Conservation (phyloP, 1,140 invertebrate species). For the Leptoteleia sp. region DNA sequence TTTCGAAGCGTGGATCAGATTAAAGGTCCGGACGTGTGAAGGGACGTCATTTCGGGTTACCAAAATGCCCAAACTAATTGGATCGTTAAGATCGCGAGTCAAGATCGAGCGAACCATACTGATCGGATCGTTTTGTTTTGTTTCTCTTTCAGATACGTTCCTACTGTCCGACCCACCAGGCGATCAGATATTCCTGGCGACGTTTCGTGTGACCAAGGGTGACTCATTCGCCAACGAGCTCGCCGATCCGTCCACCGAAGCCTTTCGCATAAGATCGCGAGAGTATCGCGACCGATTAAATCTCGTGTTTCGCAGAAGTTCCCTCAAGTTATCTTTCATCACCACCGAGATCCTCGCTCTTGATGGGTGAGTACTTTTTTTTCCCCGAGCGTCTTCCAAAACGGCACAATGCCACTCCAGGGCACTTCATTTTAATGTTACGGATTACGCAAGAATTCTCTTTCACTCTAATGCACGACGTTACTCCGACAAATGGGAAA, state of each 20-base stretch:
- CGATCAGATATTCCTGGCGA: slow-evolving; percentile 90
- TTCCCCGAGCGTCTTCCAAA: background rate
- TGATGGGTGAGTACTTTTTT: slow-evolving; percentile 85
- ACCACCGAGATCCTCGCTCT: slow-evolving; percentile 87
- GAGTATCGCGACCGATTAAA: slow-evolving; percentile 88
- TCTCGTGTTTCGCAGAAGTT: slow-evolving; percentile 87
- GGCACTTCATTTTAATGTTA: slow-evolving; percentile 15
- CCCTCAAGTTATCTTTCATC: slow-evolving; percentile 85
- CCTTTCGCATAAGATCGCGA: slow-evolving; percentile 85
- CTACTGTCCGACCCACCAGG: slow-evolving; percentile 87
- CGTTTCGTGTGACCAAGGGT: slow-evolving; percentile 86
- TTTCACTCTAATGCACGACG: slow-evolving; percentile 7
- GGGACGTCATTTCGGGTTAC: background rate
- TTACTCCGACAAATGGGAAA: too few relatives aligned
- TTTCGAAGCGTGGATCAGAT: background rate
- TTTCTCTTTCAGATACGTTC: slow-evolving; percentile 87
- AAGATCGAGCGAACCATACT: too few relatives aligned
- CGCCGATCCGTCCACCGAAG: slow-evolving; percentile 85
- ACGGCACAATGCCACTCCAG: slow-evolving; percentile 28
- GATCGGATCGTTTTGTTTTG: background rate
- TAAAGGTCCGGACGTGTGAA: background rate
- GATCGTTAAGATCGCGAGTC: background rate
- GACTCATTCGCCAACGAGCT: slow-evolving; percentile 85
- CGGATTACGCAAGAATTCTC: slow-evolving; percentile 17
- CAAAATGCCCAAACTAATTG: too few relatives aligned